phyloP scores from a whole-genome alignment of 2,113 vertebrate species.

The Upupa epops region DNA sequence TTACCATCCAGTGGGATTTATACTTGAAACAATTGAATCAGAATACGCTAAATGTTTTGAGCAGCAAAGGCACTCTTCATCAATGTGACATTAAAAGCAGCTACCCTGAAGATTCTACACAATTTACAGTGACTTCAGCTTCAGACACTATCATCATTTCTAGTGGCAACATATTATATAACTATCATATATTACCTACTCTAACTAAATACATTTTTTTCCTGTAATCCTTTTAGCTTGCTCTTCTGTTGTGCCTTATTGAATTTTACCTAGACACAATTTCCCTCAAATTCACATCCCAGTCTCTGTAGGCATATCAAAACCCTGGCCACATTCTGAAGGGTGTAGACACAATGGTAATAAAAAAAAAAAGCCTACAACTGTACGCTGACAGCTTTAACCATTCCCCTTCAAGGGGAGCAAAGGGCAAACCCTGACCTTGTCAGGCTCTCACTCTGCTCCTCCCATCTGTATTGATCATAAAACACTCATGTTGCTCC shows the following conservation, averaged over 20 bases:
- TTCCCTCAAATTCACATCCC: constrained; percentile 17
- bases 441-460: neutral
- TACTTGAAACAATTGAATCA: neutral
- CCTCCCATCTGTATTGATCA: neutral
- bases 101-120: neutral
- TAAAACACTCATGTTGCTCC: rapidly evolving
- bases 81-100: neutral
- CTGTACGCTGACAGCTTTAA: neutral
- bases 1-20: neutral
- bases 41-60: neutral
- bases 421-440: constrained; percentile 7
- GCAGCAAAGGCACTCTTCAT: neutral
- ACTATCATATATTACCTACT: neutral
- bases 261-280: neutral
- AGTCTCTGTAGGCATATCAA: constrained; percentile 9
- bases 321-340: neutral
- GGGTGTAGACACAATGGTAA: neutral
- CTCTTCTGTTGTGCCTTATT: neutral
- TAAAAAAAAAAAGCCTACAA: constrained; percentile 49
- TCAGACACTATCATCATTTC: neutral
- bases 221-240: neutral
- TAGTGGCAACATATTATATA: neutral
- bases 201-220: neutral
- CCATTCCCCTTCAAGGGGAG: neutral
- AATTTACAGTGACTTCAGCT: neutral